A percentile compares a stretch with the other conserved stretches of the same genome.
phyloP scores from a whole-genome alignment of 2,113 vertebrate species.

The Cyrtonyx montezumae region DNA sequence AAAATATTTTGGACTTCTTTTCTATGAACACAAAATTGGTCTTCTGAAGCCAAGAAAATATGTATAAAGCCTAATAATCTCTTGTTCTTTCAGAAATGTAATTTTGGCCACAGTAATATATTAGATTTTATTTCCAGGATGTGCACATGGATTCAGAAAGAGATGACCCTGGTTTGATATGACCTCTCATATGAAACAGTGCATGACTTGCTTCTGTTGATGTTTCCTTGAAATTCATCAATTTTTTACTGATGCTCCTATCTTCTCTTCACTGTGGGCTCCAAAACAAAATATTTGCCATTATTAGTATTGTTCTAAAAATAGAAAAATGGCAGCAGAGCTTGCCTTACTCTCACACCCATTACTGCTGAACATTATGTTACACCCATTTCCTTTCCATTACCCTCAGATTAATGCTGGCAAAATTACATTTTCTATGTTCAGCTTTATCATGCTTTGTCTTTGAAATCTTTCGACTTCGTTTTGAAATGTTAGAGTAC shows the following conservation, averaged over 20 bases:
- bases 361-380: neutral
- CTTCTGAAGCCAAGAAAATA: neutral
- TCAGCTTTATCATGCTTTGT: neutral
- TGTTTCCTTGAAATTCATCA: neutral
- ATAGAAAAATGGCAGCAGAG: neutral
- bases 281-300: neutral
- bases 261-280: neutral
- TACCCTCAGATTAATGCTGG: neutral
- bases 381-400: neutral
- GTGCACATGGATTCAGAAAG: neutral
- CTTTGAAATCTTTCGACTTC: neutral
- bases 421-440: neutral
- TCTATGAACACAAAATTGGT: neutral
- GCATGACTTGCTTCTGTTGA: neutral
- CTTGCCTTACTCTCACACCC: neutral
- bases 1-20: neutral
- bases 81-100: neutral
- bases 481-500: neutral
- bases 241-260: neutral
- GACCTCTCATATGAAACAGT: neutral
- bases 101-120: neutral
- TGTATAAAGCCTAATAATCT: rapidly evolving
- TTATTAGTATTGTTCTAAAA: neutral
- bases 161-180: neutral
- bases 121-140: neutral